Conservation (phyloP, 92 coral and sea anemone species). For the Meandrina meandrites region DNA sequence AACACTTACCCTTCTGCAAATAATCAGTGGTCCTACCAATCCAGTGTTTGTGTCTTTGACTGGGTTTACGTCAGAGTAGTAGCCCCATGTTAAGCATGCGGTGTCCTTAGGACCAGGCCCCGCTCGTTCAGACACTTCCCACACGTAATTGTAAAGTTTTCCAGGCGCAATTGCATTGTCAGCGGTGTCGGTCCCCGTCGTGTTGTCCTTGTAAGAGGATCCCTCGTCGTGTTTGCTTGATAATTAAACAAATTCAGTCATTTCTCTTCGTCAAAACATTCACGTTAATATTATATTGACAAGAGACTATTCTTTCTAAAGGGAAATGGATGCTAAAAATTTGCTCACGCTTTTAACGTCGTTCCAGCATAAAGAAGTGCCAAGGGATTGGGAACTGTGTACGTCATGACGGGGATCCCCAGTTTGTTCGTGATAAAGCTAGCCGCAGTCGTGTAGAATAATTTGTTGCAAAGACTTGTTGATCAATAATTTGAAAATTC, state of each 20-base stretch:
- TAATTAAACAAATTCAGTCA: not conserved
- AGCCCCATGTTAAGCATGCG: slow-evolving; percentile 84
- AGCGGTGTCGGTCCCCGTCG: slow-evolving; percentile 39
- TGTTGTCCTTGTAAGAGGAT: slow-evolving; percentile 76
- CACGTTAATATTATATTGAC: too few species aligned
- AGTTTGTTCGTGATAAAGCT: too few species aligned
- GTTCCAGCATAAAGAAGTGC: too few species aligned
- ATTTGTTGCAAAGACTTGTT: too few species aligned
- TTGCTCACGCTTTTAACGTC: too few species aligned
- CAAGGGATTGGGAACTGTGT: too few species aligned
- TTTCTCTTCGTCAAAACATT: too few species aligned
- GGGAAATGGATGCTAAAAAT: too few species aligned
- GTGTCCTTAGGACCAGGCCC: slow-evolving; percentile 78
- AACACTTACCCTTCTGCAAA: slow-evolving; percentile 72
- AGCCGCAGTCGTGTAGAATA: too few species aligned
- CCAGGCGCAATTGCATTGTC: slow-evolving; percentile 82
- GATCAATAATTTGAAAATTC: too few species aligned
- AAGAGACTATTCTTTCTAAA: too few species aligned
- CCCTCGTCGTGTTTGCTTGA: slow-evolving; percentile 84
- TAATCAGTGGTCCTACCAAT: slow-evolving; percentile 79
- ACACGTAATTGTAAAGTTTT: slow-evolving; percentile 67
- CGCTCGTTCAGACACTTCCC: slow-evolving; percentile 89
- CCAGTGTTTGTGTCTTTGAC: slow-evolving; percentile 85
- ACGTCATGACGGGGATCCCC: too few species aligned
- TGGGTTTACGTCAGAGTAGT: slow-evolving; percentile 85